Evolutionary conservation across 2,113 vertebrate species (phyloP), one percentile per base, ranked within the genome.

Genomic region (Notothenia rossii): DNA sequence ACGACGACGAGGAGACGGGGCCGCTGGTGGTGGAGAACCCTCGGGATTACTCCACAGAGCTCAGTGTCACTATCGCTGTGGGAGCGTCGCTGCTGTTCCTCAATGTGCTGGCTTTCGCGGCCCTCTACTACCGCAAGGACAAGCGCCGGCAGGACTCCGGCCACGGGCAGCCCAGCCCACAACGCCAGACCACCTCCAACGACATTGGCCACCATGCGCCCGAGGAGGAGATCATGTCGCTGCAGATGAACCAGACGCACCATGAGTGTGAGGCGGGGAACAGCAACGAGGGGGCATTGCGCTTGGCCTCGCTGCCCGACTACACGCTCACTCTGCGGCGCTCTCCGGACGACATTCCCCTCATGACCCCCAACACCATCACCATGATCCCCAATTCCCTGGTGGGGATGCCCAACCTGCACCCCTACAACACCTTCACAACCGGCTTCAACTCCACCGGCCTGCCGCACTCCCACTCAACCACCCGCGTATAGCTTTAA

Each of bases 381-480:
- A 99, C 98, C 88, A 99, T 99, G 98, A 99, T 99, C 82, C 98
- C 98, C 90, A 99, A 99, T 91, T 99, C 98, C 11, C 94, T 99
- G 93, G 98, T 99, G 94, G 97, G 97, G 88, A 96, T 99, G 94
- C 98, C 98, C 93, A 98, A 97, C 86, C 93, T 99, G 91, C 98
- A 99, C 91, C 98, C 98, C 1, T 99, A 99, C 94, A 99, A 99
- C 93, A 99, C 98, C 90, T 99, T 99, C 91, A 97, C 98, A 0
- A 94, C 98, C 4, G 98, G 97, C 77, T 99, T 99, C 96, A 98
- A 97, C 93, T 98, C 97, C 93, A 97, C 98, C 3, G 97, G 98
- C 90, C 96, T 99, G 90, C 98, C 98, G 6, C 98, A 99, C 92
- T 99, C 98, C 95, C 98, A 99, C 95, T 99, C 98, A 89, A 99